Base-by-base conservation (phyloP, 1,140 invertebrate species). In the Subanguina moxae region DNA sequence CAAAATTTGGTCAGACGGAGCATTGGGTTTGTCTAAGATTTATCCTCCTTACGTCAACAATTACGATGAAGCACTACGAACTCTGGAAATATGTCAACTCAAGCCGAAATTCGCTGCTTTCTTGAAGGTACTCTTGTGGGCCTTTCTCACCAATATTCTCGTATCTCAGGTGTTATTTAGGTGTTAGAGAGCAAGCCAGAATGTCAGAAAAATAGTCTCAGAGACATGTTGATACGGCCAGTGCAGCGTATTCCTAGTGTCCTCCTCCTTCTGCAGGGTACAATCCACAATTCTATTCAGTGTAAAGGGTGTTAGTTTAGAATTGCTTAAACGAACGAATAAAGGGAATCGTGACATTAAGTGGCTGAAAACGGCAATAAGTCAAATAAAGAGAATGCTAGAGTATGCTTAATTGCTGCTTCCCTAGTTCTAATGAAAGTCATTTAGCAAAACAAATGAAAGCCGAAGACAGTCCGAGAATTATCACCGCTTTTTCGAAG, bases 241-340 rank as follows among this genome's bases (percentile, higher is more conserved):
- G 71, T 74, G 42, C 72, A 74, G n/a, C 28, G 72, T 0, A 71
- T 74, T 57, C 72, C 72, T 11, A 74, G 72, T 70, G 72, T 74
- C n/a, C 57, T 76, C 27, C 42, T 74, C 13, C 66, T 74, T 27
- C 45, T 74, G 25, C 62, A 75, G 62, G n/a, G n/a, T n/a, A n/a
- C n/a, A n/a, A n/a, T n/a, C n/a, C n/a, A n/a, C n/a, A n/a, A n/a
- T n/a, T n/a, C n/a, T n/a, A n/a, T n/a, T n/a, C n/a, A n/a, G n/a
- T n/a, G n/a, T n/a, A n/a, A n/a, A n/a, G n/a, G n/a, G n/a, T n/a
- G n/a, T 45, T 30, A 52, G 69, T 38, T 63, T n/a, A 75, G 71
- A 73, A 68, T 42, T 73, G 0, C 32, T 48, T 28, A 73, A 73
- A 38, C 71, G 71, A 21, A 73, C 71, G 1, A 64, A 73, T 5